Base-by-base conservation (phyloP, 2,888 invertebrate genomes). In the Morpho deidamia region DNA sequence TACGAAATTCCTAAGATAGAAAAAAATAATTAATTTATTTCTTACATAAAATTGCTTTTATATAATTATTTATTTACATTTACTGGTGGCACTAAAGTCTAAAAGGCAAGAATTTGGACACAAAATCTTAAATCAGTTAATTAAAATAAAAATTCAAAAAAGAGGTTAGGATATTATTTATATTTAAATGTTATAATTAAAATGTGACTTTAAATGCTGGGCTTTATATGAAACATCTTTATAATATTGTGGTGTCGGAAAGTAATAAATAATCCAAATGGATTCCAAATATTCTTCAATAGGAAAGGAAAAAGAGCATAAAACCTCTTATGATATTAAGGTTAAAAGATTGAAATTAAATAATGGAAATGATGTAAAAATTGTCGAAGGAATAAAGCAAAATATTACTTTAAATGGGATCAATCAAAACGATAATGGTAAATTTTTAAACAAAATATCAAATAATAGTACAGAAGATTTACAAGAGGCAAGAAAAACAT, bases 271-370 rank as follows among this genome's bases (percentile, higher is more conserved):
- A 5, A 23, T 40, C 7, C 9, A 49, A 45, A 88, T 89, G 88
- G 88, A 89, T 78, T 89, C 88, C 5, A 89, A 87, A 71, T 89
- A 89, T 68, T 60, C 74, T 35, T 72, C 78, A 11, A 56, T 86
- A 53, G 80, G 76, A 35, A 64, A 66, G 41, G 64, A 65, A 51
- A 78, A 72, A 51, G 66, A 63, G 38, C 56, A 64, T 2, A 78
- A 71, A 58, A 56, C 51, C 44, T 55, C 66, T 45, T 64, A 73
- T 52, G 70, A 74, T 51, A 56, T 76, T 14, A 77, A 74, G 53
- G 66, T 69, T 8, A 88, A 86, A 61, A 76, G 71, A 59, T 63
- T 74, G 42, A 86, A 84, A 59, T 52, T 75, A 41, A 60, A 62
- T 14, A 62, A 62, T 52, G 70, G 68, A 56, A 55, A 52, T 11